Base-by-base conservation (phyloP, 2,888 invertebrate species). In the Dynastes maya region DNA sequence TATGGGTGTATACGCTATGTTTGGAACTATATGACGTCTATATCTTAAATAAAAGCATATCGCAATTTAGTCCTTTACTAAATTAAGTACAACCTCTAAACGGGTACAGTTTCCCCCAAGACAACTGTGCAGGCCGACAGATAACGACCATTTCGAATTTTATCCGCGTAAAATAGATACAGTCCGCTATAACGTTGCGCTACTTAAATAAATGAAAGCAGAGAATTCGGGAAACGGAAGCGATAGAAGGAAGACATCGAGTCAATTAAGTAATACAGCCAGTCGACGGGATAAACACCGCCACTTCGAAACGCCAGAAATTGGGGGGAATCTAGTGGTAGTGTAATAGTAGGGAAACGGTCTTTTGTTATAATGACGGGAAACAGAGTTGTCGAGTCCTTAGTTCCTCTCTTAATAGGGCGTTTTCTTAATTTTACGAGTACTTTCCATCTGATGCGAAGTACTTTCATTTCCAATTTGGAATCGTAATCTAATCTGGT, bases 191-290 rank as follows among this genome's bases (percentile, higher is more conserved):
- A 45, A 49, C 45, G 49, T 45, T 49, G 45, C 67, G 45, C 11
- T 45, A 67, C 67, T 67, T 67, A 67, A 22, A 67, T 67, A 67
- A 67, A 67, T 67, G 67, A 67, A 67, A 67, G 13, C 49, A 13
- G 67, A 45, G 49, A 49, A 67, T 67, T 45, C 67, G 45, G 22
- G 67, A 49, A 45, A 49, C 67, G 16, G 45, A 45, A 22, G 45
- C 27, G 67, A 49, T 67, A 64, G 6, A 40, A 29, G 29, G 32
- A 29, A 63, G 63, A 27, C 27, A 29, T 13, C 29, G 32, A 63
- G 63, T 32, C 32, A 29, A 63, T 63, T 63, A 63, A 32, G 63
- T 29, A 27, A 63, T 63, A 63, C 9, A 63, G 32, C 2, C 9
- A 63, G 63, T 27, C 13, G 63, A 2, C 45, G 45, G 45, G 8